Conservation (phyloP, 2,797 vertebrate genomes). For the Myiotriccus ornatus region DNA sequence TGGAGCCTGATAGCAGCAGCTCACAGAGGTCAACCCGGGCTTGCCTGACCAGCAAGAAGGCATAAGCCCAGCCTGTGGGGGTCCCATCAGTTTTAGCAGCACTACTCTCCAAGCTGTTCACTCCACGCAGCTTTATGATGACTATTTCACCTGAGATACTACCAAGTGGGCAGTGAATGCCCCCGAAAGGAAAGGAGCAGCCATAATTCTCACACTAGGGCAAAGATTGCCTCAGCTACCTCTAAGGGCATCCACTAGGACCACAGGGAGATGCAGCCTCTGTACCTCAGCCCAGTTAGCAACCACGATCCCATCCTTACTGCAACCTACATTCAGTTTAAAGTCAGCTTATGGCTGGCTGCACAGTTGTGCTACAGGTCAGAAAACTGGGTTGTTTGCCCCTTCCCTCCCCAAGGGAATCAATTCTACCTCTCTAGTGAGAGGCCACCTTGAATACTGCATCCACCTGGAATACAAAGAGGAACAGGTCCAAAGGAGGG, state of each 20-base stretch:
- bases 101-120: not conserved
- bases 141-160: not conserved
- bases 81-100: not conserved
- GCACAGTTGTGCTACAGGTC: not conserved
- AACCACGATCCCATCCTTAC: not conserved
- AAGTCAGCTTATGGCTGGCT: not conserved
- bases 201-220: not conserved
- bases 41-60: not conserved
- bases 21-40: not conserved
- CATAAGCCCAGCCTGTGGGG: not conserved
- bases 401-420: not conserved
- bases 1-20: not conserved
- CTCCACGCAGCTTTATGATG: not conserved
- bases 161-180: not conserved
- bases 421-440: not conserved
- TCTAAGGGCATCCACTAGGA: rapidly evolving
- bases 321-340: not conserved
- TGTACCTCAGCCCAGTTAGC: not conserved
- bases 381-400: not conserved
- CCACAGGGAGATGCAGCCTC: not conserved
- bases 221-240: not conserved
- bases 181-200: not conserved
- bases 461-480: not conserved
- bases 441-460: not conserved
- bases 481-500: not conserved